Evolutionary conservation across 2,113 vertebrate species (phyloP).

Genomic region (Mystacornis crossleyi): DNA sequence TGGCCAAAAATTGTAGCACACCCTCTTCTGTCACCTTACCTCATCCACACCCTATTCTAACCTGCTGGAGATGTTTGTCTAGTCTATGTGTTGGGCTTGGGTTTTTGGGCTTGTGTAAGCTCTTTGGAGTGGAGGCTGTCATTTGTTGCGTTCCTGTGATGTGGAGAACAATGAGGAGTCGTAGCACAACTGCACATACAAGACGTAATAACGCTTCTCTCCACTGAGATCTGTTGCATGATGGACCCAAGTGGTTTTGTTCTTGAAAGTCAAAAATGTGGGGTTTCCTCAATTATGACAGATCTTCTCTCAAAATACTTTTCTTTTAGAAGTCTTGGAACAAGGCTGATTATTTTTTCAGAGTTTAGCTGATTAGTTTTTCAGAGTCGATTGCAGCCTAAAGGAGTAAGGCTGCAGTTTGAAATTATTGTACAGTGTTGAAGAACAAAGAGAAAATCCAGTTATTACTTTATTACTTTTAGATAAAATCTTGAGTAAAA

Average conservation of each 20-base stretch:
- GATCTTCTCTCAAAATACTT: neutral
- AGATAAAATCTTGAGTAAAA: neutral
- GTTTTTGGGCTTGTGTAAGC: neutral
- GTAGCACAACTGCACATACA: fast-evolving
- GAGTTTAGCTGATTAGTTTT: neutral
- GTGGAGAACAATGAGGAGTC: neutral
- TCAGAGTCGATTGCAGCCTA: neutral
- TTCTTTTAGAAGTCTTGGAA: neutral
- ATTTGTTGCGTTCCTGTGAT: neutral
- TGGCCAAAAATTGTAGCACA: constrained; percentile 24
- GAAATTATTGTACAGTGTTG: neutral
- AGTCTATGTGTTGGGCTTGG: neutral
- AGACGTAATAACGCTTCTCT: neutral
- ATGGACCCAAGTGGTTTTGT: neutral
- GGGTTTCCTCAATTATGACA: neutral
- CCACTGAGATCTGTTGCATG: neutral
- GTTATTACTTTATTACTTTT: neutral
- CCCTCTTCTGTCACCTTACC: constrained; percentile 42
- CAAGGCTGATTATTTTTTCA: neutral
- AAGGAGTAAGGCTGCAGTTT: neutral
- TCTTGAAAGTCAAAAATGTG: neutral
- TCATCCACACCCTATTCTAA: constrained; percentile 34
- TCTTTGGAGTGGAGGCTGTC: neutral
- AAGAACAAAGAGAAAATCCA: neutral
- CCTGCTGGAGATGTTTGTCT: constrained; percentile 19